phyloP scores from a whole-genome alignment of 2,113 vertebrate genomes.

The Parus major region DNA sequence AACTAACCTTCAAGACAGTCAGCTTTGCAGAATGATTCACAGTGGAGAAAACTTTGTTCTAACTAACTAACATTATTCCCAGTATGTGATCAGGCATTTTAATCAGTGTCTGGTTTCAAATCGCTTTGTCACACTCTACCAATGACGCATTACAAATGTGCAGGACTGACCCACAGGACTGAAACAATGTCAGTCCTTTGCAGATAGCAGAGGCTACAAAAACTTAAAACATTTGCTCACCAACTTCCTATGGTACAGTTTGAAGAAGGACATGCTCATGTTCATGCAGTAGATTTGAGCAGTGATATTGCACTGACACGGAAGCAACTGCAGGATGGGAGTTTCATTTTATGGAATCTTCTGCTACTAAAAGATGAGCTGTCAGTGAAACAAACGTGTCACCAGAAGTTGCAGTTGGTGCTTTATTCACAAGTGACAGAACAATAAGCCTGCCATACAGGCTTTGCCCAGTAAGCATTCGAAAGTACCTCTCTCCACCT shows the following conservation, averaged over 20 bases:
- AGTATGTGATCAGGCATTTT: constrained; percentile 38
- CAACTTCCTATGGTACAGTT: background rate
- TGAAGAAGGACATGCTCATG: background rate
- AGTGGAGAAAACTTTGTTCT: constrained; percentile 10
- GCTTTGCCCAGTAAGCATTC: background rate
- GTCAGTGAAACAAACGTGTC: background rate
- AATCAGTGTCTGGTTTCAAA: constrained; percentile 6
- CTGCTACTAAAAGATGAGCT: background rate
- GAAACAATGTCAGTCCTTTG: background rate
- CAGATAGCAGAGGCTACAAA: background rate
- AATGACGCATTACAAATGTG: background rate
- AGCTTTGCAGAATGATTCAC: constrained; percentile 21
- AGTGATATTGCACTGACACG: rapidly evolving
- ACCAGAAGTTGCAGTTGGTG: background rate
- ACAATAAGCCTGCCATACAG: background rate
- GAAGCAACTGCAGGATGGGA: background rate
- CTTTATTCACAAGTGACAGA: background rate
- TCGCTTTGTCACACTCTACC: background rate
- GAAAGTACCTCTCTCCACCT: background rate
- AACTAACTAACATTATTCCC: constrained; percentile 5
- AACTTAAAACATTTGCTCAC: background rate
- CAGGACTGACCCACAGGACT: background rate
- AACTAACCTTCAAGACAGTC: constrained; percentile 64
- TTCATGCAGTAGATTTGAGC: background rate
- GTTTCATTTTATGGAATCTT: background rate